These are phyloP conservation scores for Gyrodactylus bullatarudis DNA, from an alignment of 1,140 invertebrate genomes.

Conservation along the genomic window DNA sequence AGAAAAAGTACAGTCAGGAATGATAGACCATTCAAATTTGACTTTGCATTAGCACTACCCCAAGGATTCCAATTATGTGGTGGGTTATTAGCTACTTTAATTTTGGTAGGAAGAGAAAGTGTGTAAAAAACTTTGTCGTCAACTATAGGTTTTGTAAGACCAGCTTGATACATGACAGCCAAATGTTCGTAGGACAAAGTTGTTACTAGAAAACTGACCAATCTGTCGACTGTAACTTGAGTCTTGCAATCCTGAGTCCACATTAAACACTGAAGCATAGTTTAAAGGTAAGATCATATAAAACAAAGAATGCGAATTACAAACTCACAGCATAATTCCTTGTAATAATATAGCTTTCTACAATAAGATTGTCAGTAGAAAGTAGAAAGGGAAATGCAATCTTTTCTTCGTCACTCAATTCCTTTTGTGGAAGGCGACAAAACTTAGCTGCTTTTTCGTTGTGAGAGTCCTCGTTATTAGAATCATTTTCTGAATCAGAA, in stretches of 20 bases:
- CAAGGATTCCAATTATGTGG: background rate
- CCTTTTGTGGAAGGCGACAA: background rate
- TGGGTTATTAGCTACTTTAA: background rate
- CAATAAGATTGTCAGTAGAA: background rate
- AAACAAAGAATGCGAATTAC: too few relatives aligned
- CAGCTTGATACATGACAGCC: background rate
- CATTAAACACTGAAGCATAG: background rate
- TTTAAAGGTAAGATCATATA: background rate
- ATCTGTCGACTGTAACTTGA: background rate
- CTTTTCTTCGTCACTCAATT: background rate
- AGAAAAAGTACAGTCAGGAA: background rate
- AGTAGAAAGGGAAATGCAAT: background rate
- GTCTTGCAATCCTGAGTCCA: background rate
- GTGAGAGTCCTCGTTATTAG: background rate
- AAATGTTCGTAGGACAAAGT: background rate
- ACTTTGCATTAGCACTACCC: background rate
- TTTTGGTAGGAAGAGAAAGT: background rate
- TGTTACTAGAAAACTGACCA: background rate
- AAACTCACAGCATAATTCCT: background rate
- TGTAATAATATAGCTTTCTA: background rate
- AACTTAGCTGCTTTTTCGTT: background rate
- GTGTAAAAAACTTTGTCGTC: background rate
- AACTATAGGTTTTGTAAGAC: background rate
- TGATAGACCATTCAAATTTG: background rate
- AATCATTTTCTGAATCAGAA: background rate